These are phyloP conservation scores for Drosophila recens DNA, from an alignment of 2,888 invertebrate species.

Conservation along the genomic window DNA sequence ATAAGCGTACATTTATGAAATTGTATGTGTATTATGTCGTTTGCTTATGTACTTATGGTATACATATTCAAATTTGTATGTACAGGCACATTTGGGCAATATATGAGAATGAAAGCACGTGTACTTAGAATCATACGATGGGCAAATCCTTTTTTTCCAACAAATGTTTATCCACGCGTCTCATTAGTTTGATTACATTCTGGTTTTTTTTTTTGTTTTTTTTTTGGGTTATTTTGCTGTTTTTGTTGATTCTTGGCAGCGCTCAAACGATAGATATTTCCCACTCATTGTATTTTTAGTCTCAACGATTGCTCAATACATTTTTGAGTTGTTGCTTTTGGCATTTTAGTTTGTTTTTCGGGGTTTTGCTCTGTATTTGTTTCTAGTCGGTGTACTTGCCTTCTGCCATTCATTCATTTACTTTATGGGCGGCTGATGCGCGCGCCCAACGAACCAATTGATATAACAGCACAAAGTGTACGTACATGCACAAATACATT, in stretches of 20 bases:
- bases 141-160: slow-evolving; percentile 9
- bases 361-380: slow-evolving; percentile 22
- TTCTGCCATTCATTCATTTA: slow-evolving; percentile 38
- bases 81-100: slow-evolving; percentile 4
- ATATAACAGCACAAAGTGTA: slow-evolving; percentile 41
- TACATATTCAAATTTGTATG: background rate
- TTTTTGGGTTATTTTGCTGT: slow-evolving; percentile 3
- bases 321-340: slow-evolving; percentile 34
- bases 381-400: slow-evolving; percentile 14
- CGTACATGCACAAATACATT: background rate
- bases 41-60: background rate
- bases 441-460: slow-evolving; percentile 45
- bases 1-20: slow-evolving; percentile 56
- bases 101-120: background rate
- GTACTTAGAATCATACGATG: slow-evolving; percentile 11
- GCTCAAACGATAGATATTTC: slow-evolving; percentile 25
- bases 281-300: slow-evolving; percentile 60
- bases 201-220: slow-evolving; percentile 17
- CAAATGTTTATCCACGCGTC: background rate
- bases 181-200: slow-evolving; percentile 17
- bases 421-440: slow-evolving; percentile 36
- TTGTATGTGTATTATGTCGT: slow-evolving; percentile 4
- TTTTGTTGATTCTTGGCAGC: slow-evolving; percentile 46
- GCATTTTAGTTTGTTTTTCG: slow-evolving; percentile 31
- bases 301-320: slow-evolving; percentile 46